Percentiles rank a stretch among this genome's conserved stretches.
Conservation (phyloP, 2,113 vertebrate species). For the Drymodes brunneopygia region DNA sequence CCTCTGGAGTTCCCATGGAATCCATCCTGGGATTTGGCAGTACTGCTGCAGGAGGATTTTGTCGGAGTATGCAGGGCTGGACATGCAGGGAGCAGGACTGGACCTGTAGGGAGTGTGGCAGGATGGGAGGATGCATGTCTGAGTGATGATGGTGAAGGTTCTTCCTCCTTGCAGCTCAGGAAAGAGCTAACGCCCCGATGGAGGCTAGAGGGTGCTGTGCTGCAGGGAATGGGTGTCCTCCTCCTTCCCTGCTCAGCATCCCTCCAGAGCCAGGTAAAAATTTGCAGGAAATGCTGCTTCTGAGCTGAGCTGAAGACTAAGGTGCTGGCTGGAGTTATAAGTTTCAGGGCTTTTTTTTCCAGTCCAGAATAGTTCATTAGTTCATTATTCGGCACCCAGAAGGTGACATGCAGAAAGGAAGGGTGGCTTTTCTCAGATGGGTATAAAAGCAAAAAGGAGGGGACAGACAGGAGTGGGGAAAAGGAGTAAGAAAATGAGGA, state of each 20-base stretch:
- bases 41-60: not conserved
- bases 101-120: not conserved
- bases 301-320: not conserved
- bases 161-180: not conserved
- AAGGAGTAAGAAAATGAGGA: not conserved
- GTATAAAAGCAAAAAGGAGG: not conserved
- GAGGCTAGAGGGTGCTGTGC: constrained; percentile 66
- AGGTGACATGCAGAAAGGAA: not conserved
- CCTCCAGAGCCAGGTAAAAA: not conserved
- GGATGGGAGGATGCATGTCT: not conserved
- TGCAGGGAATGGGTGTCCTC: constrained; percentile 45
- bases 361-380: not conserved
- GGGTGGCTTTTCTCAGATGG: not conserved
- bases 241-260: not conserved
- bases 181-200: not conserved
- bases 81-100: not conserved
- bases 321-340: not conserved
- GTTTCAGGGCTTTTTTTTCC: not conserved
- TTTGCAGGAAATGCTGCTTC: not conserved
- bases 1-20: not conserved
- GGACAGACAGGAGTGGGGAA: not conserved
- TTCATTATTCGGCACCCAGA: not conserved
- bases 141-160: not conserved
- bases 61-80: not conserved
- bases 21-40: not conserved